Percentiles rank a stretch among this genome's conserved stretches.
These are phyloP conservation scores for Sinocyclocheilus anophthalmus DNA, from an alignment of 2,113 vertebrate species.

Conservation along the genomic window DNA sequence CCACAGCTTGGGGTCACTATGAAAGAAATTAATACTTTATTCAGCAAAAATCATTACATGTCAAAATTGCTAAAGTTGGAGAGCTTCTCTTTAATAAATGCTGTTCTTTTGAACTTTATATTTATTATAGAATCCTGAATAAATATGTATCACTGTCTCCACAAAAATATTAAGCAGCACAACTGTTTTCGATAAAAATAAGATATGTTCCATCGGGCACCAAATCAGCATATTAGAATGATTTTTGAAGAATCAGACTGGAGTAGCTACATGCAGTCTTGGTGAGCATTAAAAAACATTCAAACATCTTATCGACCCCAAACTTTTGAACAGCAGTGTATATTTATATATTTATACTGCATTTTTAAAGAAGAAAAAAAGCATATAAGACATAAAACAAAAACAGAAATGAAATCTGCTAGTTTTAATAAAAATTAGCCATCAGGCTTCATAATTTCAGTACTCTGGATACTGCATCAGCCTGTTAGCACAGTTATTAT, in stretches of 20 bases:
- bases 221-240: neutral
- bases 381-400: neutral
- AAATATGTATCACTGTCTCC: neutral
- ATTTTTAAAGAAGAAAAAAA: neutral
- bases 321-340: neutral
- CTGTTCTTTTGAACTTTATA: neutral
- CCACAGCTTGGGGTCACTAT: neutral
- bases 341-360: neutral
- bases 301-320: neutral
- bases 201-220: too few species aligned
- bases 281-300: neutral
- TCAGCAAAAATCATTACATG: neutral
- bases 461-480: neutral
- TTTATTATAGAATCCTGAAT: neutral
- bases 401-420: too few species aligned
- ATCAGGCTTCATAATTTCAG: neutral
- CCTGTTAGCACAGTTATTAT: slow-evolving; percentile 1
- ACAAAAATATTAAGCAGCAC: neutral
- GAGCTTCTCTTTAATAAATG: neutral
- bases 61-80: neutral
- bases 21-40: neutral
- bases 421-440: neutral
- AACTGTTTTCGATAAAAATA: neutral
- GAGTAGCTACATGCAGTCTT: neutral
- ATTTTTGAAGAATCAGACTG: neutral